A percentile compares a stretch with the other conserved stretches of the same genome.
phyloP scores from a whole-genome alignment of 2,797 vertebrate genomes.

The Myotis daubentonii region DNA sequence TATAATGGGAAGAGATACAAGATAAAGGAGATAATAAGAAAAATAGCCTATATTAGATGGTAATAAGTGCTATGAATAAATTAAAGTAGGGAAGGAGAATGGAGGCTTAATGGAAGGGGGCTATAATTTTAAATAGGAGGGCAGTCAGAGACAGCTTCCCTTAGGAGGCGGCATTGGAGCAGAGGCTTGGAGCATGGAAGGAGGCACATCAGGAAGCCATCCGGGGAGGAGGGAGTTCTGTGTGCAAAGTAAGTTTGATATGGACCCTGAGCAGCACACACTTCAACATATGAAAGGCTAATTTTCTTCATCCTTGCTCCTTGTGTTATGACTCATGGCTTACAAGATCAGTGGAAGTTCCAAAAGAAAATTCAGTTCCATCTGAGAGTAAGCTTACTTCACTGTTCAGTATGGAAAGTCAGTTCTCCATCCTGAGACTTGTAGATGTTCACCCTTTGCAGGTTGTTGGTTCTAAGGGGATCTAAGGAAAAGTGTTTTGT shows the following conservation, averaged over 20 bases:
- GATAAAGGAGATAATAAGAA: neutral
- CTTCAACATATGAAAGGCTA: neutral
- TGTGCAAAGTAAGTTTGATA: neutral
- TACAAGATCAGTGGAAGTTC: neutral
- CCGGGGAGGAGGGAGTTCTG: neutral
- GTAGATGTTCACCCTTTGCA: neutral
- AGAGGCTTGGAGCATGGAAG: neutral
- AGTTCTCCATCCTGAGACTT: neutral
- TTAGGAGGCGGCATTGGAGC: neutral
- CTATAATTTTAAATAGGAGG: neutral
- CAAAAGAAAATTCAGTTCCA: conserved; percentile 5
- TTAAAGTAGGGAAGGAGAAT: neutral
- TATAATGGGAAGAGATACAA: neutral
- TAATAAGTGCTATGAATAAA: neutral
- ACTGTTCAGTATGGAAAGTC: neutral
- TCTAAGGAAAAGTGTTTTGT: neutral
- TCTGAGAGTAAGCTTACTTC: neutral
- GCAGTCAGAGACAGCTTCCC: neutral
- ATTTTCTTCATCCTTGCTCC: neutral
- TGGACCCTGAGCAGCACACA: neutral
- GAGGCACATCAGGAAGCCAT: neutral
- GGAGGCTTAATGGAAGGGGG: neutral
- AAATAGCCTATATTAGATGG: neutral
- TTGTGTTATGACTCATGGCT: neutral
- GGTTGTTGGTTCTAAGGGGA: neutral